Base-by-base conservation (phyloP, 2,797 vertebrate genomes). In the Xenentodon cancila region DNA sequence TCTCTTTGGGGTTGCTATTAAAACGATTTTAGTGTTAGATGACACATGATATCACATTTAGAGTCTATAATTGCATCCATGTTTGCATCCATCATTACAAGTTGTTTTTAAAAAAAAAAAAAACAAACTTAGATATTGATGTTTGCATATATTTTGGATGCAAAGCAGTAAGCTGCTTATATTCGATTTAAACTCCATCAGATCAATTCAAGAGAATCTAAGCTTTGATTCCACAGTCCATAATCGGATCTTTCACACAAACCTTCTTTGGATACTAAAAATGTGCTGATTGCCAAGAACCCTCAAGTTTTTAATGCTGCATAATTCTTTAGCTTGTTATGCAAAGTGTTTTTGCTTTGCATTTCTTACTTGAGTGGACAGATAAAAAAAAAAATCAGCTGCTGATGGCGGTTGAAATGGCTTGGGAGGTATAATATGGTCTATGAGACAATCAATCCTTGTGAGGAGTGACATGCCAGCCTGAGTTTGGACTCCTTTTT, bases 101-200 rank as follows among this genome's bases (percentile, higher is more conserved):
- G 50, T 53, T 71, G 66, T 50, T 11, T 8, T 71, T 46, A 71
- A 72, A 62, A 80, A 73, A 79, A 65, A 65, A 73, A 76, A 43
- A 72, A 58, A 79, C 64, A 63, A 73, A 78, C 71, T 63, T 40
- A 0, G 30, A 61, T 68, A 73, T 58, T 71, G 46, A 73, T 71
- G 47, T 53, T 58, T 59, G 43, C 16, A 13, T 59, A n/a, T 53
- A 48, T 71, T 49, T n/a, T 66, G 27, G 42, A 75, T 79, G 53
- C 42, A 54, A 54, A 54, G 52, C 70, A 80, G 64, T 86, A 84
- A 86, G 66, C 64, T 67, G 53, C 66, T 86, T 71, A 71, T 82
- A 84, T 77, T 78, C 77, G 53, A 79, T 79, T 79, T 74, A 53
- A 81, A 80, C 82, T 78, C 77, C 68, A 75, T 59, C 25, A 62